Conservation (phyloP, 2,888 invertebrate species). For the Dryococelus australis region DNA sequence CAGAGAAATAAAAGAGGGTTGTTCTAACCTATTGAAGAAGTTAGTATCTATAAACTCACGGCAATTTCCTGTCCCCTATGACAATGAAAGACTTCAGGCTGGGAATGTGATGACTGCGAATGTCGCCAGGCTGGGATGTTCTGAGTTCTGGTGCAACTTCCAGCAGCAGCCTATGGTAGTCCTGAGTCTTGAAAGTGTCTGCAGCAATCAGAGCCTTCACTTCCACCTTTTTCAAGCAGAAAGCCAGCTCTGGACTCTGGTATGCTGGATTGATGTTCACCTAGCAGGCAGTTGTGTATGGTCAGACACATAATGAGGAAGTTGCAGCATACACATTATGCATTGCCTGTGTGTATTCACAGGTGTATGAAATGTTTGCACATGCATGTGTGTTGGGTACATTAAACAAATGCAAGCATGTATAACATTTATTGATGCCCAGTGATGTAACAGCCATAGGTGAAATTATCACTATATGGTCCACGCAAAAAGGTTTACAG, state of each 20-base stretch:
- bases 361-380: too few species aligned
- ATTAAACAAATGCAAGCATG: too few species aligned
- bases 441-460: too few species aligned
- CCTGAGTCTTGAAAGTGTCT: constrained; percentile 67
- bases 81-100: constrained; percentile 67
- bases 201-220: constrained; percentile 72
- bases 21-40: too few species aligned
- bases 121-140: constrained; percentile 58
- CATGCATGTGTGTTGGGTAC: too few species aligned
- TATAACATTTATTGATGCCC: too few species aligned
- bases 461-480: too few species aligned
- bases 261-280: constrained; percentile 83
- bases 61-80: constrained; percentile 59
- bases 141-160: constrained; percentile 67
- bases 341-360: too few species aligned
- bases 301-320: too few species aligned
- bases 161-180: constrained; percentile 72
- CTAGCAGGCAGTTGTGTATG: constrained; percentile 53
- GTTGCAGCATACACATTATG: too few species aligned
- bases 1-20: too few species aligned
- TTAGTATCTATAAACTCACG: constrained; percentile 59
- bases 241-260: constrained; percentile 72
- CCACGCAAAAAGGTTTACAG: too few species aligned
- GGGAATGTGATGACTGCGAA: constrained; percentile 59
- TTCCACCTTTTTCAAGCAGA: constrained; percentile 74